These are phyloP conservation scores for Cnemophilus loriae DNA, from an alignment of 2,113 vertebrate genomes.

Conservation along the genomic window DNA sequence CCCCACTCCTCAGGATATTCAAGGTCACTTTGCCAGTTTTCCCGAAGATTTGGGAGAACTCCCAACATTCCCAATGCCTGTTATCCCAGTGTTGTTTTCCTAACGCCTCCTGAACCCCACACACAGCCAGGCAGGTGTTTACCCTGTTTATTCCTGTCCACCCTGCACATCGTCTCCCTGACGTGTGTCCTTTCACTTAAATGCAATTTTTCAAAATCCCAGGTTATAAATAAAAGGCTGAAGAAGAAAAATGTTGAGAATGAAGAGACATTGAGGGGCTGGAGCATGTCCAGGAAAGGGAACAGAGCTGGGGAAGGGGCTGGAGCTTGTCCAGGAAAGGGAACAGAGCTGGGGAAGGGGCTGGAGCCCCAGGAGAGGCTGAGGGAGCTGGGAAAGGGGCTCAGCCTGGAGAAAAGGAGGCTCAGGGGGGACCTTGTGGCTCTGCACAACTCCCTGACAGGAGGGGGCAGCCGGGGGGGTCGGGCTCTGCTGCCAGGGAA, in stretches of 20 bases:
- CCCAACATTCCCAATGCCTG: neutral
- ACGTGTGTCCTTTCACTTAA: neutral
- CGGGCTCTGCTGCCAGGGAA: neutral
- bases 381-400: neutral
- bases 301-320: fast-evolving
- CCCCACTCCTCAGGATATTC: neutral
- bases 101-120: neutral
- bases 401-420: neutral
- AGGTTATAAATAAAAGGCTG: neutral
- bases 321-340: too few species aligned
- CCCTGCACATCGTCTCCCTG: neutral
- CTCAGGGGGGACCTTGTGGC: neutral
- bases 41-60: neutral
- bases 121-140: neutral
- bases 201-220: neutral
- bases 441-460: neutral
- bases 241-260: neutral
- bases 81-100: neutral
- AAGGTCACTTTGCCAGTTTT: constrained; percentile 7
- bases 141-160: neutral
- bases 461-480: neutral
- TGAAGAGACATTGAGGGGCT: neutral
- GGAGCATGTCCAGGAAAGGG: fast-evolving
- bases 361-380: neutral
- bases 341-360: neutral